A percentile compares a stretch with the other conserved stretches of the same genome.
phyloP scores from a whole-genome alignment of 2,888 invertebrate genomes.

The Thelaira solivaga region DNA sequence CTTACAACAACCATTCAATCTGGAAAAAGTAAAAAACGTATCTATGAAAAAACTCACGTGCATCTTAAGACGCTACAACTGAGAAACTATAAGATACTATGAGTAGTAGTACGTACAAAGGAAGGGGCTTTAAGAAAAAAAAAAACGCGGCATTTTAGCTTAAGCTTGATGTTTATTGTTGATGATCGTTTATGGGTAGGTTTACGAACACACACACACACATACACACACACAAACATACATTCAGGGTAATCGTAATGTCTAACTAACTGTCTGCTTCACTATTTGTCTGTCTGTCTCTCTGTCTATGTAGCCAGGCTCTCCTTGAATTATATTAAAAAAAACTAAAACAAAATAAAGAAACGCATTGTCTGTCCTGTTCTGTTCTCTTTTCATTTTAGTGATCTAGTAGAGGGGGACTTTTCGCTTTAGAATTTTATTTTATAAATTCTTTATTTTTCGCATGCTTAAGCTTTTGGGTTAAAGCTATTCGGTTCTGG shows the following conservation, averaged over 20 bases:
- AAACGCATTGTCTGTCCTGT: slow-evolving; percentile 44
- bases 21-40: neutral
- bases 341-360: neutral
- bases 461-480: slow-evolving; percentile 60
- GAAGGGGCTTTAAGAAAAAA: neutral
- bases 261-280: slow-evolving; percentile 59
- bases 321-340: slow-evolving; percentile 42
- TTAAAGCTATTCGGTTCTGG: slow-evolving; percentile 52
- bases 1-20: slow-evolving; percentile 11
- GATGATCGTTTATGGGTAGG: slow-evolving; percentile 60
- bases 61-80: slow-evolving; percentile 25
- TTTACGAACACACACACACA: slow-evolving; percentile 5
- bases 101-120: neutral
- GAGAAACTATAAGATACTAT: neutral
- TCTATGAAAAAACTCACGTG: slow-evolving; percentile 54
- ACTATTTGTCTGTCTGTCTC: slow-evolving; percentile 41
- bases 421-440: slow-evolving; percentile 34
- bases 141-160: slow-evolving; percentile 49
- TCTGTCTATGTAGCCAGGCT: slow-evolving; percentile 24
- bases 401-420: slow-evolving; percentile 36
- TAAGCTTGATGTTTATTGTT: slow-evolving; percentile 60
- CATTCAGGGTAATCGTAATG: slow-evolving; percentile 45
- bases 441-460: slow-evolving; percentile 43
- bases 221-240: neutral
- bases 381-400: slow-evolving; percentile 12